A percentile compares a stretch with the other conserved stretches of the same genome.
Evolutionary conservation across 2,113 vertebrate species (phyloP).

Genomic region (Hyperopisus bebe): DNA sequence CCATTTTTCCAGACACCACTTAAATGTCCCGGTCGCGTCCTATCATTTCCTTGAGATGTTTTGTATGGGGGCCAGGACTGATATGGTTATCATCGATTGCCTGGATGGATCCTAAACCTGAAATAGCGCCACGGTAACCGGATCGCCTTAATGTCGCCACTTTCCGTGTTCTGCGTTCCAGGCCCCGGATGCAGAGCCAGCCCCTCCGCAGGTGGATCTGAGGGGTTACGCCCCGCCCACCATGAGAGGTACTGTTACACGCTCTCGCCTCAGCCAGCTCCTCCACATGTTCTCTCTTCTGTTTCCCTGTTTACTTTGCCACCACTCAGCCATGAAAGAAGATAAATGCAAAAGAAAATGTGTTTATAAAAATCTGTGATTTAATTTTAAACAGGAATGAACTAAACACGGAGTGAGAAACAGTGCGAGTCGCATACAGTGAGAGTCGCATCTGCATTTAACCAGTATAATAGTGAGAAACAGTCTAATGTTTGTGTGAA

Average conservation of each 20-base stretch:
- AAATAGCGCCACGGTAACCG: constrained; percentile 22
- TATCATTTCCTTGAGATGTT: constrained; percentile 9
- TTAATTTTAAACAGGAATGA: background rate
- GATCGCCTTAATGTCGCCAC: background rate
- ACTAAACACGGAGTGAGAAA: background rate
- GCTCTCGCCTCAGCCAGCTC: background rate
- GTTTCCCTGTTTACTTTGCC: background rate
- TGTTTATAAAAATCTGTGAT: background rate
- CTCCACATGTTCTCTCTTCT: background rate
- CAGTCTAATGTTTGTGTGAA: background rate
- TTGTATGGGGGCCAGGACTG: background rate
- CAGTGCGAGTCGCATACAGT: background rate
- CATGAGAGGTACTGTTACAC: constrained; percentile 77
- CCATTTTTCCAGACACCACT: background rate
- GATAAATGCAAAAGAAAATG: background rate
- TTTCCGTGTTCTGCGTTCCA: constrained; percentile 28
- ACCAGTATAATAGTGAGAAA: background rate
- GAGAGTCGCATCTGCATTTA: background rate
- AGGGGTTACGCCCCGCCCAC: constrained; percentile 73
- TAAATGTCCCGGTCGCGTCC: background rate
- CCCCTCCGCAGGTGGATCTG: constrained; percentile 81
- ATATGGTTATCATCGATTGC: constrained; percentile 22
- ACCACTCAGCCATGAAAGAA: background rate
- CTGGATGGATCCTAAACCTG: background rate
- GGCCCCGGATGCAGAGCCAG: constrained; percentile 58